A percentile compares a stretch with the other conserved stretches of the same genome.
phyloP scores from a whole-genome alignment of 2,797 vertebrate genomes.

The Sebastes matsubarae region DNA sequence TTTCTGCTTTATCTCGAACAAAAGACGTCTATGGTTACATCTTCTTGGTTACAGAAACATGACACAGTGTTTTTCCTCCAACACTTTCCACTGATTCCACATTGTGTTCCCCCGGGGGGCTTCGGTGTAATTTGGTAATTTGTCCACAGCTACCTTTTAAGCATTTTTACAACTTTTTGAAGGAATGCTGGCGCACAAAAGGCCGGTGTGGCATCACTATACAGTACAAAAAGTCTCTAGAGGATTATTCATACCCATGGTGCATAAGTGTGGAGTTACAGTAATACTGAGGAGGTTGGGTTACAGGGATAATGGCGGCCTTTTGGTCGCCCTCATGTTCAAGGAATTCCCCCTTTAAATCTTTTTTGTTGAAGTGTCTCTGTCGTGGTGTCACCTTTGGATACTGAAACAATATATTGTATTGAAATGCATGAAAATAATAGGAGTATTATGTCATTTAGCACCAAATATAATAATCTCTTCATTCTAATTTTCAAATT shows the following conservation, averaged over 20 bases:
- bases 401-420: conserved; percentile 46
- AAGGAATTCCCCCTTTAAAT: conserved; percentile 78
- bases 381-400: conserved; percentile 54
- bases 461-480: conserved; percentile 1
- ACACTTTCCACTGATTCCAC: conserved; percentile 73
- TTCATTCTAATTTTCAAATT: not conserved
- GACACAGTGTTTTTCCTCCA: conserved; percentile 79
- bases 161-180: conserved; percentile 75
- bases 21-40: conserved; percentile 72
- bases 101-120: conserved; percentile 59
- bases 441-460: conserved; percentile 1
- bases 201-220: conserved; percentile 58
- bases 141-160: conserved; percentile 72
- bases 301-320: conserved; percentile 73
- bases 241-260: conserved; percentile 60
- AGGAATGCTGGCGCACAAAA: conserved; percentile 79
- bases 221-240: conserved; percentile 64
- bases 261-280: conserved; percentile 67
- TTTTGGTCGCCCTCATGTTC: conserved; percentile 69
- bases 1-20: conserved; percentile 67
- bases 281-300: conserved; percentile 64
- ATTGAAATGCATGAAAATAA: conserved; percentile 40
- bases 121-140: conserved; percentile 76
- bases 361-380: conserved; percentile 70
- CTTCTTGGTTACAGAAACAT: conserved; percentile 81